phyloP scores from a whole-genome alignment of 2,113 vertebrate genomes.

The Trochalopteron elliotii region DNA sequence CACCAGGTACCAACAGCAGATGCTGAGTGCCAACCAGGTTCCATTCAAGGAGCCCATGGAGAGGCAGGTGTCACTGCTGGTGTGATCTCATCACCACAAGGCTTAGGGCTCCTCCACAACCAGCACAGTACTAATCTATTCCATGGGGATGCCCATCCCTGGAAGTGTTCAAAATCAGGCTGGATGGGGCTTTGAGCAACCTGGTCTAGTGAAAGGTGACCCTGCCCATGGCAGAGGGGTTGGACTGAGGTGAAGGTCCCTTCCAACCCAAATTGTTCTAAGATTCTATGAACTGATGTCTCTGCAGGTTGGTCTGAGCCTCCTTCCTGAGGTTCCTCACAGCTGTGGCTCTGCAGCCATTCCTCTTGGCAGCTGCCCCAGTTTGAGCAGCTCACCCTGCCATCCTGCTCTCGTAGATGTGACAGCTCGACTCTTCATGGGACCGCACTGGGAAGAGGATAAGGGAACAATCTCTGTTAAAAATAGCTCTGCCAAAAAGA shows the following conservation, averaged over 20 bases:
- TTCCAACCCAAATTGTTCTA: neutral
- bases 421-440: neutral
- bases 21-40: neutral
- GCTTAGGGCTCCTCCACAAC: neutral
- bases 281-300: neutral
- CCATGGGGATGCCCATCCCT: neutral
- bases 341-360: neutral
- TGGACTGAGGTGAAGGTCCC: neutral
- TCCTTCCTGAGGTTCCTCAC: neutral
- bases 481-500: conserved; percentile 19
- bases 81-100: neutral
- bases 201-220: neutral
- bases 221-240: neutral
- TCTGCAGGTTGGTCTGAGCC: neutral
- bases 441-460: neutral
- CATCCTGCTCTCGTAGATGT: neutral
- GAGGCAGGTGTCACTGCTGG: neutral
- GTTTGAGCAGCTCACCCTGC: neutral
- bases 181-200: neutral
- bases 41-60: neutral
- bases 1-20: neutral
- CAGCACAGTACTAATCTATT: neutral
- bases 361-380: neutral
- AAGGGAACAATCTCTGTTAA: neutral
- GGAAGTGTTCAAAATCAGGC: neutral